Evolutionary conservation across 2,797 vertebrate genomes (phyloP).

Genomic region (Sebastes matsubarae): DNA sequence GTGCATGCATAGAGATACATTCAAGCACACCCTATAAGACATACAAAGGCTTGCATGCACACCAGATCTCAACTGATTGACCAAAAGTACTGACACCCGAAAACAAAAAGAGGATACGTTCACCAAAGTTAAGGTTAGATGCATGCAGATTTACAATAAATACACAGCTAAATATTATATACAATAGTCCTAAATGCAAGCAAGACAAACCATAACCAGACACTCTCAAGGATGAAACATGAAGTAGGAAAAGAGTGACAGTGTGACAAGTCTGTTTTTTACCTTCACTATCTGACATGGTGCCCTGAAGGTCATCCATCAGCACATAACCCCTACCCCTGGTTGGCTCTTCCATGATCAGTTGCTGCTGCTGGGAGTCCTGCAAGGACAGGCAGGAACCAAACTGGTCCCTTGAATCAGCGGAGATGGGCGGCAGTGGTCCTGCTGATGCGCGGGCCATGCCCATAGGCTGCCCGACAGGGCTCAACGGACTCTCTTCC

Average conservation of each 20-base stretch:
- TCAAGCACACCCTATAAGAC: constrained; percentile 54
- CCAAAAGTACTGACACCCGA: constrained; percentile 17
- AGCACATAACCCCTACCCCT: constrained; percentile 94
- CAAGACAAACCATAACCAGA: constrained; percentile 72
- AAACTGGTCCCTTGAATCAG: constrained; percentile 98
- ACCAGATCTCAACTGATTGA: constrained; percentile 25
- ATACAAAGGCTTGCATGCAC: constrained; percentile 52
- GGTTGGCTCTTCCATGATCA: constrained; percentile 95
- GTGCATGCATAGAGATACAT: constrained; percentile 65
- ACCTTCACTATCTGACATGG: constrained; percentile 99
- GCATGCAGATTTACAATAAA: constrained; percentile 60
- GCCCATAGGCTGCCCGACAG: constrained; percentile 98
- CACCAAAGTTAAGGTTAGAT: constrained; percentile 21
- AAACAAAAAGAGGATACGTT: constrained; percentile 44
- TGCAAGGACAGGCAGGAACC: constrained; percentile 96
- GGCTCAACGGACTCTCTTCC: constrained; percentile 98
- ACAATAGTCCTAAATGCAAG: constrained; percentile 77
- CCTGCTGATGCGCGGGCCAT: constrained; percentile 98
- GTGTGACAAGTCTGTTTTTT: constrained; percentile 81
- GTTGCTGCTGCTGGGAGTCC: constrained; percentile 95
- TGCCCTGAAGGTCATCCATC: constrained; percentile 98
- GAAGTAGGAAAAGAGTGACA: constrained; percentile 68
- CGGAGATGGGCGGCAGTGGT: constrained; percentile 97
- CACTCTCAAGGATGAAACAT: constrained; percentile 78
- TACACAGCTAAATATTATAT: constrained; percentile 4